These are phyloP conservation scores for Liasis olivaceus DNA, from an alignment of 2,797 vertebrate species.

Conservation along the genomic window DNA sequence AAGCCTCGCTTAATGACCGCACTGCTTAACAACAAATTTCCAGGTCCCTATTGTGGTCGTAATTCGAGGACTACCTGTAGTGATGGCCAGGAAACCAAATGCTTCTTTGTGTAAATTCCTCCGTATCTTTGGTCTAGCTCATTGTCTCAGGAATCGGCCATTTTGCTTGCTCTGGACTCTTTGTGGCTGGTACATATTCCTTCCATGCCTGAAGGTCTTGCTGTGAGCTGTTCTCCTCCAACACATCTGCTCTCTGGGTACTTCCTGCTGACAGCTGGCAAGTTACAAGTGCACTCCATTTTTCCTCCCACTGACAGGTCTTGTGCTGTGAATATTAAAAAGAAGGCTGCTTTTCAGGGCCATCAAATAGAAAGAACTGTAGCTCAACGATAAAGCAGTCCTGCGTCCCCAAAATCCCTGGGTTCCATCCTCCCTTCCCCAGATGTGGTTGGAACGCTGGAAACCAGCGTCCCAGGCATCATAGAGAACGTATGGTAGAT, in stretches of 20 bases:
- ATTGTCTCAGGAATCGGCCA: too few relatives aligned
- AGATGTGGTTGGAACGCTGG: neutral
- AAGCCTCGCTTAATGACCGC: too few relatives aligned
- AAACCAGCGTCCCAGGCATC: neutral
- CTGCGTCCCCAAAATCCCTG: neutral
- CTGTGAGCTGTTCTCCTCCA: neutral
- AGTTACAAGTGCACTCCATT: neutral
- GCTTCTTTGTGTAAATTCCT: too few relatives aligned
- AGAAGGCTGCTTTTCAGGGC: neutral
- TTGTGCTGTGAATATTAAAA: neutral
- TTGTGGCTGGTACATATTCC: neutral
- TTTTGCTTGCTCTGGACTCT: neutral
- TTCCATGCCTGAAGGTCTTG: neutral
- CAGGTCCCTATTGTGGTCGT: too few relatives aligned
- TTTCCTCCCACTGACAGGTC: neutral
- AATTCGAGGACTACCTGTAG: too few relatives aligned
- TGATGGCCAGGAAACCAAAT: too few relatives aligned
- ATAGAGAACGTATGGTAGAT: neutral
- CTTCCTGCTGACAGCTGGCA: constrained; percentile 47
- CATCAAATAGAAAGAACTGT: neutral
- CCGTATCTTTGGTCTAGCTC: too few relatives aligned
- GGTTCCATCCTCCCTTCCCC: too few relatives aligned
- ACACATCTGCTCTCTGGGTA: neutral
- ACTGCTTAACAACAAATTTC: too few relatives aligned
- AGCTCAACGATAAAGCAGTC: neutral